These are phyloP conservation scores for Aleiodes leptofemur DNA, from an alignment of 2,888 invertebrate genomes.

Conservation along the genomic window DNA sequence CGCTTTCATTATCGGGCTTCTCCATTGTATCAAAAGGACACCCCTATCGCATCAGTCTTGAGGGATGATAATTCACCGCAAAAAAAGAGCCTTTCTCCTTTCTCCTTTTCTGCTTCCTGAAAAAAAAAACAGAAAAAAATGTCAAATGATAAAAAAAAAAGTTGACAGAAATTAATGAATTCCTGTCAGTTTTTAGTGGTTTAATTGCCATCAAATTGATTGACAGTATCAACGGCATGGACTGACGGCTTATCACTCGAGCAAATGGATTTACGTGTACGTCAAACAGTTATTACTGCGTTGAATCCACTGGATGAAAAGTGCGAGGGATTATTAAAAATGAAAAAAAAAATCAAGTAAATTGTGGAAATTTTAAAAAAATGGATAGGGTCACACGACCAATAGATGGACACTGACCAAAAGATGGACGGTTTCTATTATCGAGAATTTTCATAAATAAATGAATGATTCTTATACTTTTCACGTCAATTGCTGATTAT, in stretches of 20 bases:
- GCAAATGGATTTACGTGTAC: conserved; percentile 21
- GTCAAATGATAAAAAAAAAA: too few relatives aligned
- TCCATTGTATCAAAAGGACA: background rate
- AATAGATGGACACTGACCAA: too few relatives aligned
- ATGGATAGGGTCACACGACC: too few relatives aligned
- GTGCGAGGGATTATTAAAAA: background rate
- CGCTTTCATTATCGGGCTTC: background rate
- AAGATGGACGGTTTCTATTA: too few relatives aligned
- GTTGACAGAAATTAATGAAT: conserved; percentile 1
- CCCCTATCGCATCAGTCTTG: conserved; percentile 3
- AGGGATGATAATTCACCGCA: background rate
- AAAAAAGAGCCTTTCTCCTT: background rate
- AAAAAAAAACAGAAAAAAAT: too few relatives aligned
- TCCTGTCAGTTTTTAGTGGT: conserved; percentile 19
- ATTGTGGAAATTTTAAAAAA: too few relatives aligned
- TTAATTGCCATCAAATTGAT: conserved; percentile 50
- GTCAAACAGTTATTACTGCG: conserved; percentile 23
- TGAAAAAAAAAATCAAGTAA: too few relatives aligned
- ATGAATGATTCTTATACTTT: too few relatives aligned
- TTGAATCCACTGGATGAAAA: background rate
- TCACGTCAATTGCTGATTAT: too few relatives aligned
- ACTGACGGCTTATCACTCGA: conserved; percentile 40
- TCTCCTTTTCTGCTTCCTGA: background rate
- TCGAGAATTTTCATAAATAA: too few relatives aligned
- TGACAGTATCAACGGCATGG: conserved; percentile 48